phyloP scores from a whole-genome alignment of 2,797 vertebrate genomes.

The Parambassis ranga region DNA sequence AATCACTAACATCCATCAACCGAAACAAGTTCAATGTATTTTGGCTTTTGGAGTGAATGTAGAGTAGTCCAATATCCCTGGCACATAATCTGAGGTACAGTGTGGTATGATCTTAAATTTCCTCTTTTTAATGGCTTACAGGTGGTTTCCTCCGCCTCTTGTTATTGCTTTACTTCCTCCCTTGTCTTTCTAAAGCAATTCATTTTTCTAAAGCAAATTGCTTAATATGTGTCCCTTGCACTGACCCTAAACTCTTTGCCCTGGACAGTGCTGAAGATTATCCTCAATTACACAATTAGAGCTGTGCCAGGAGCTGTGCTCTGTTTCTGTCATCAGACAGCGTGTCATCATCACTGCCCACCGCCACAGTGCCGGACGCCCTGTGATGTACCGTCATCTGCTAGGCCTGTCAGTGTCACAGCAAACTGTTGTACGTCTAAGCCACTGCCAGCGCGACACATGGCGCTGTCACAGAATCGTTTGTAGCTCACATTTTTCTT shows the following conservation, averaged over 20 bases:
- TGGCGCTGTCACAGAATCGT: constrained; percentile 20
- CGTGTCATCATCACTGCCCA: constrained; percentile 35
- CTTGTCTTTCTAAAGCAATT: constrained; percentile 5
- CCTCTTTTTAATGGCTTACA: constrained; percentile 49
- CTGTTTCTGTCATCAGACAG: constrained; percentile 37
- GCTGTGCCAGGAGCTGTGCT: constrained; percentile 27
- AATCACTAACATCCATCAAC: constrained; percentile 31
- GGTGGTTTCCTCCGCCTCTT: constrained; percentile 33
- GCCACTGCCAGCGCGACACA: constrained; percentile 30
- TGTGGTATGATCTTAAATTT: constrained; percentile 42
- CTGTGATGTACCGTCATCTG: constrained; percentile 40
- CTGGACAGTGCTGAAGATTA: constrained; percentile 35
- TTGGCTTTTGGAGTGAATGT: constrained; percentile 35
- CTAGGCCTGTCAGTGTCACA: constrained; percentile 42
- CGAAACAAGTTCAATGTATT: constrained; percentile 39
- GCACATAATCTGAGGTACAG: constrained; percentile 31
- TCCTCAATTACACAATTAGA: constrained; percentile 42
- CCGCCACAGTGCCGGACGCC: constrained; percentile 12
- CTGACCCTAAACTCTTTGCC: constrained; percentile 21
- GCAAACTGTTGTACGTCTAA: constrained; percentile 25
- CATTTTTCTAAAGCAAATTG: constrained; percentile 26
- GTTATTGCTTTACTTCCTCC: constrained; percentile 13
- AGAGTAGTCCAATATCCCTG: constrained; percentile 38
- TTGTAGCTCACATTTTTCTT: constrained; percentile 20
- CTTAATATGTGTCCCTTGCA: constrained; percentile 11